Evolutionary conservation across 2,797 vertebrate species (phyloP).

Genomic region (Cossypha polioptera): DNA sequence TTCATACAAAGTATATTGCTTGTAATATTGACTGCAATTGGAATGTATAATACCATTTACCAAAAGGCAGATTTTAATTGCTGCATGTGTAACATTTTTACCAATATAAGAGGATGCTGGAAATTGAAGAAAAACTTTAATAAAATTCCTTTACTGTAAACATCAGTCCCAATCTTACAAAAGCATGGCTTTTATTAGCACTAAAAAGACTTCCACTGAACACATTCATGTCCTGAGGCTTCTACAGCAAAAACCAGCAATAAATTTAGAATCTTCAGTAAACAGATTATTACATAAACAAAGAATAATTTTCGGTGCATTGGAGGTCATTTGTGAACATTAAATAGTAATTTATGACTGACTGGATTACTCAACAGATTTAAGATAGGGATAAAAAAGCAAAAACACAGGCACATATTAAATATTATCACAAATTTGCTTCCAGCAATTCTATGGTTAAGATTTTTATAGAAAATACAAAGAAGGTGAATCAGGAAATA

Average conservation of each 20-base stretch:
- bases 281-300: conserved; percentile 17
- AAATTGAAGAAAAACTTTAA: conserved; percentile 30
- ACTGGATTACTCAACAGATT: not conserved
- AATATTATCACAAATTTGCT: not conserved
- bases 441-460: not conserved
- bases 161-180: conserved; percentile 18
- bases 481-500: not conserved
- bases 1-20: not conserved
- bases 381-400: not conserved
- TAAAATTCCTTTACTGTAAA: conserved; percentile 18
- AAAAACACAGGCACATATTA: not conserved
- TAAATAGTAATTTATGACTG: conserved; percentile 16
- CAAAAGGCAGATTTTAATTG: not conserved
- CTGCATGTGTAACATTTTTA: not conserved
- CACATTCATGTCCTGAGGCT: conserved; percentile 33
- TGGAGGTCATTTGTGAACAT: conserved; percentile 16
- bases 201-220: conserved; percentile 41
- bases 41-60: not conserved
- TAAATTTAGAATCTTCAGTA: conserved; percentile 32
- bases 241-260: conserved; percentile 18
- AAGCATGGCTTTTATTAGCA: conserved; percentile 33
- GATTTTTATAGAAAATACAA: not conserved
- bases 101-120: not conserved
- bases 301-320: conserved; percentile 6
- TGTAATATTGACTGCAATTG: not conserved